Conservation (phyloP, 2,797 vertebrate species). For the Arrhamphus sclerolepis region DNA sequence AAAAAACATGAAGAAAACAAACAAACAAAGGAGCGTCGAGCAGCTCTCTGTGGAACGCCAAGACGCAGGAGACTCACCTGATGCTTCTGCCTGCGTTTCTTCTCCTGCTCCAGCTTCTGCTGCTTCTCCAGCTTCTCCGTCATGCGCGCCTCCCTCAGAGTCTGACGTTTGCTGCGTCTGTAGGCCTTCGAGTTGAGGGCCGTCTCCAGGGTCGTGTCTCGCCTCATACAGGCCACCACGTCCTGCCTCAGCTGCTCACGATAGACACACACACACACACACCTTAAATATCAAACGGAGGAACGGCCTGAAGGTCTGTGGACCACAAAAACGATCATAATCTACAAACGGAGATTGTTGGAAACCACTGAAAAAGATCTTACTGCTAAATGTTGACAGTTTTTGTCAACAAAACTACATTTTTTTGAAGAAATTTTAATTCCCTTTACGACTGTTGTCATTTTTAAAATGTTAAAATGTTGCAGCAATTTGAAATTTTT, state of each 20-base stretch:
- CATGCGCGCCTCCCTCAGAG: conserved; percentile 94
- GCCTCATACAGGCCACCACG: conserved; percentile 96
- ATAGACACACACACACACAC: no score
- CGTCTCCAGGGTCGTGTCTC: conserved; percentile 95
- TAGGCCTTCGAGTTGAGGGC: conserved; percentile 98
- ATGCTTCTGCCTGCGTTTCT: conserved; percentile 96
- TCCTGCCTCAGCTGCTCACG: conserved; percentile 90
- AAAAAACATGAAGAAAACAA: not conserved
- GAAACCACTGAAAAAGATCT: no score
- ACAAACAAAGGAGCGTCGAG: not conserved
- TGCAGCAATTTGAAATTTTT: no score
- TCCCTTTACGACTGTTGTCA: no score
- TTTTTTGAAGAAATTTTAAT: no score
- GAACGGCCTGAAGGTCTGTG: no score
- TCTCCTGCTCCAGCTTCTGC: conserved; percentile 98
- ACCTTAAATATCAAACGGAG: no score
- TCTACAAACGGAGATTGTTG: no score
- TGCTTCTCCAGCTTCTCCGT: conserved; percentile 98
- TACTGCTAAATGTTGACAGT: no score
- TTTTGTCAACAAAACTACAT: no score
- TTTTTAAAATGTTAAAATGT: no score
- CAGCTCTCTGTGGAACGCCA: not conserved
- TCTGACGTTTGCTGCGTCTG: conserved; percentile 96
- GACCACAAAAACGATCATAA: no score
- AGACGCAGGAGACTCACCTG: conserved; percentile 80